Conservation (phyloP, 2,113 vertebrate species). For the Albula glossodonta region DNA sequence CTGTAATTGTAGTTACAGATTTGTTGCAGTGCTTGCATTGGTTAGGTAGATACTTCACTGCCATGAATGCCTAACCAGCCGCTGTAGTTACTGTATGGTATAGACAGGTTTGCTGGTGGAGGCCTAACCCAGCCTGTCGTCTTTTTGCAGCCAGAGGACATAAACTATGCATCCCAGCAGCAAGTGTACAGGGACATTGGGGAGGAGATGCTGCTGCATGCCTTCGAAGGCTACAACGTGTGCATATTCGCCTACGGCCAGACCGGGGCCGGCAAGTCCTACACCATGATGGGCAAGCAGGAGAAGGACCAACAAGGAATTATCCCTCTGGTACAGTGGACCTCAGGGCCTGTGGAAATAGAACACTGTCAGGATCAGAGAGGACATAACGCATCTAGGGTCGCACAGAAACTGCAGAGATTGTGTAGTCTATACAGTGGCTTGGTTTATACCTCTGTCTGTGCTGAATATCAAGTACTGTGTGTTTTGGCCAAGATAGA, state of each 20-base stretch:
- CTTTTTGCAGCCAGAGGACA: constrained; percentile 83
- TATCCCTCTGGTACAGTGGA: constrained; percentile 82
- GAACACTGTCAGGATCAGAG: not conserved
- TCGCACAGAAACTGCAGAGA: not conserved
- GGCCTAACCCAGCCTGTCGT: not conserved
- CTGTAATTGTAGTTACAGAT: no score
- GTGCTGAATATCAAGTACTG: not conserved
- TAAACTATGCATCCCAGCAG: constrained; percentile 90
- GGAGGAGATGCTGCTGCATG: constrained; percentile 94
- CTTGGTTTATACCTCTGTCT: not conserved
- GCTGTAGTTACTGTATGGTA: not conserved
- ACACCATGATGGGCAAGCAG: constrained; percentile 98
- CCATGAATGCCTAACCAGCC: not conserved
- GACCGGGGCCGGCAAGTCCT: constrained; percentile 93
- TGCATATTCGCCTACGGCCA: constrained; percentile 98
- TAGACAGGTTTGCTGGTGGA: not conserved
- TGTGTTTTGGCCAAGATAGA: not conserved
- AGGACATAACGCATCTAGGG: not conserved
- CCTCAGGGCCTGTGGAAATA: not conserved
- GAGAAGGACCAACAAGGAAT: constrained; percentile 94
- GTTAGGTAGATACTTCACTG: no score
- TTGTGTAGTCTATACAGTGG: not conserved
- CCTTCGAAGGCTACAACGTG: constrained; percentile 96
- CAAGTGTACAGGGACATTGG: constrained; percentile 95
- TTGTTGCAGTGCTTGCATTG: no score